These are phyloP conservation scores for Chaenogobius annularis DNA, from an alignment of 2,113 vertebrate genomes.

Conservation along the genomic window DNA sequence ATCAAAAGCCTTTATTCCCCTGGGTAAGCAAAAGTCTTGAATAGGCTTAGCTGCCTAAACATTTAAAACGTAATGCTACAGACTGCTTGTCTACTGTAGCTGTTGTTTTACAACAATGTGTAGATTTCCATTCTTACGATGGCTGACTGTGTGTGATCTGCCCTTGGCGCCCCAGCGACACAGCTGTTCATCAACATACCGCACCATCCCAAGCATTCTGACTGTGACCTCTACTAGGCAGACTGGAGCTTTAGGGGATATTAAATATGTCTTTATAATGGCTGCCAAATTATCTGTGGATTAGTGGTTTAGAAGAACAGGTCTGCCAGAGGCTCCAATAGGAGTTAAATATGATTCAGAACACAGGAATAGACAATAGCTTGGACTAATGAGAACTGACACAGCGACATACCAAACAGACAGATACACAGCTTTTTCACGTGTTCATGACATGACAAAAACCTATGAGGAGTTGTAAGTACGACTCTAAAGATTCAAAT, in stretches of 20 bases:
- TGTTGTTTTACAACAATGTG: constrained; percentile 31
- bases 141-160: constrained; percentile 30
- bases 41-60: constrained; percentile 8
- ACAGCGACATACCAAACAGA: constrained; percentile 43
- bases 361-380: constrained; percentile 66
- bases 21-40: constrained; percentile 82
- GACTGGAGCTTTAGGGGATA: constrained; percentile 68
- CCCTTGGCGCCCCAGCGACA: constrained; percentile 41
- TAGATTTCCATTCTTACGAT: constrained; percentile 28
- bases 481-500: constrained; percentile 1
- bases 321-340: constrained; percentile 54
- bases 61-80: constrained; percentile 8
- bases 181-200: constrained; percentile 67
- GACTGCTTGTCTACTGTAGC: constrained; percentile 15
- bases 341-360: constrained; percentile 60
- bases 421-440: constrained; percentile 18
- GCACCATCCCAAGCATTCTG: constrained; percentile 64
- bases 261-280: constrained; percentile 75
- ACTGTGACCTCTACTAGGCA: constrained; percentile 64
- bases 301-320: constrained; percentile 73
- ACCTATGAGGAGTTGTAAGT: neutral
- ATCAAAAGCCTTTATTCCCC: constrained; percentile 91
- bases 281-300: constrained; percentile 70
- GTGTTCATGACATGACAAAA: constrained; percentile 27
- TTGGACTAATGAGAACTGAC: constrained; percentile 52